Percentiles rank a stretch among this genome's conserved stretches.
phyloP scores from a whole-genome alignment of 2,113 vertebrate species.

The Girardinichthys multiradiatus region DNA sequence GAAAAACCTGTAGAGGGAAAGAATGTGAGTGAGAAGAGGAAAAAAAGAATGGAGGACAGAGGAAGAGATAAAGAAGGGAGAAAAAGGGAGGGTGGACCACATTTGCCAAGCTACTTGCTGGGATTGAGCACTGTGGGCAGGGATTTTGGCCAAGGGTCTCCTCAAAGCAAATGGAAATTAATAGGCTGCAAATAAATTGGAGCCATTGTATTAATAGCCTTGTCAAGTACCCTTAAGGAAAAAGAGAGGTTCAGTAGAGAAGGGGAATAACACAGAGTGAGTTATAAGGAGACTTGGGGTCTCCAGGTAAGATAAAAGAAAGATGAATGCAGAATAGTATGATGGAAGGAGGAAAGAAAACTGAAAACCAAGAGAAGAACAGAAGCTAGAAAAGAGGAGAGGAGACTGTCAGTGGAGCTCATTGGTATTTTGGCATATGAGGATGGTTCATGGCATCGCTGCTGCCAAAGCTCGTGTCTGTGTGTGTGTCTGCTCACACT shows the following conservation, averaged over 20 bases:
- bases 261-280: not conserved
- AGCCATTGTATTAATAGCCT: conserved; percentile 72
- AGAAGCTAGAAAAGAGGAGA: conserved; percentile 3
- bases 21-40: conserved; percentile 15
- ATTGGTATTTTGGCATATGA: conserved; percentile 34
- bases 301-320: conserved; percentile 15
- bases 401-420: conserved; percentile 29
- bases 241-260: conserved; percentile 29
- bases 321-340: conserved; percentile 11
- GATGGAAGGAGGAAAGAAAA: conserved; percentile 1
- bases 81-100: conserved; percentile 25
- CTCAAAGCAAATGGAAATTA: conserved; percentile 75
- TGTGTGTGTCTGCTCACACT: conserved; percentile 25
- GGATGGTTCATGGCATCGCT: conserved; percentile 16
- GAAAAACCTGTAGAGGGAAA: conserved; percentile 42
- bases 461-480: conserved; percentile 27
- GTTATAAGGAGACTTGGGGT: not conserved
- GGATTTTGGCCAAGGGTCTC: conserved; percentile 60
- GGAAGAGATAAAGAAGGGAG: conserved; percentile 5
- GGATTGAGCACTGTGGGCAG: conserved; percentile 67
- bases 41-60: conserved; percentile 11
- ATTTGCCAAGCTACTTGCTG: conserved; percentile 62
- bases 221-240: conserved; percentile 60
- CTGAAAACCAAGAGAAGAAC: not conserved
- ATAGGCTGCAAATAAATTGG: conserved; percentile 71